These are phyloP conservation scores for Drosophila subpulchrella DNA, from an alignment of 1,140 invertebrate genomes.

Conservation along the genomic window DNA sequence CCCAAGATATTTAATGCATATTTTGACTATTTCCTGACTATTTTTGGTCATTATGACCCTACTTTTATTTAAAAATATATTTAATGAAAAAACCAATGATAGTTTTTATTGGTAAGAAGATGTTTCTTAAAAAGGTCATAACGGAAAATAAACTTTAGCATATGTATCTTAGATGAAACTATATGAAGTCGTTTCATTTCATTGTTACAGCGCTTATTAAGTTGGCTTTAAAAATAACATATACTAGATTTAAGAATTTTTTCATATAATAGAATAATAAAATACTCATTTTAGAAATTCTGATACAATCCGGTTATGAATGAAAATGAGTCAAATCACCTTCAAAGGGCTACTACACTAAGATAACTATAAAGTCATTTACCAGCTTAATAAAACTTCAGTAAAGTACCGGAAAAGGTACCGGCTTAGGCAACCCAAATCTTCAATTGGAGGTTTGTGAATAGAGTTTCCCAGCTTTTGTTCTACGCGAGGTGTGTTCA, in stretches of 20 bases:
- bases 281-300: too few species aligned
- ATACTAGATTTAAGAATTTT: too few species aligned
- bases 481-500: constrained; percentile 26
- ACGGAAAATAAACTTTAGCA: background rate
- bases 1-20: too few species aligned
- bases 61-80: too few species aligned
- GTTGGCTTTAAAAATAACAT: too few species aligned
- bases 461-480: constrained; percentile 25
- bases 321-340: too few species aligned
- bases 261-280: too few species aligned
- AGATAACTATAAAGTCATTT: background rate
- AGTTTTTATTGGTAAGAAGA: background rate
- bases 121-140: background rate
- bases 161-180: background rate
- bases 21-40: too few species aligned
- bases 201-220: background rate
- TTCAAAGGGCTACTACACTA: background rate
- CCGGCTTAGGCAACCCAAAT: background rate
- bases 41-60: too few species aligned
- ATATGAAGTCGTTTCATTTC: background rate
- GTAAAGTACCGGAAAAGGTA: constrained; percentile 21
- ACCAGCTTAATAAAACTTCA: background rate
- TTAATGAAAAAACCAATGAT: background rate
- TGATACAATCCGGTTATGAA: too few species aligned
- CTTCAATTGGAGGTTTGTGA: constrained; percentile 1